phyloP scores from a whole-genome alignment of 2,888 invertebrate genomes.

The Molanna angustata region DNA sequence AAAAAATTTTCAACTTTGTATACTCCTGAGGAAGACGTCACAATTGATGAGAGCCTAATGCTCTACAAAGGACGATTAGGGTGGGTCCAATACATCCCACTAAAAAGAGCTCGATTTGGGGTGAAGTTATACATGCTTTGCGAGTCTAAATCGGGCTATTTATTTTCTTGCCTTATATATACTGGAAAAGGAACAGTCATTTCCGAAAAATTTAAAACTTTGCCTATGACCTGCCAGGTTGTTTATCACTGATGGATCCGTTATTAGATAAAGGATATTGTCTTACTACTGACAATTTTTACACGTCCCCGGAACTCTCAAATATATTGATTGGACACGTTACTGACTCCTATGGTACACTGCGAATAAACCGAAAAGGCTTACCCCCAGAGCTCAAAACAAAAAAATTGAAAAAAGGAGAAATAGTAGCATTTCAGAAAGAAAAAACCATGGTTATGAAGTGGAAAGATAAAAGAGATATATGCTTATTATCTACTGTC shows the following conservation, averaged over 20 bases:
- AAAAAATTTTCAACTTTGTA: constrained; percentile 8
- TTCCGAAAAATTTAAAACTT: no score
- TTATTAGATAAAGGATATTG: constrained; percentile 4
- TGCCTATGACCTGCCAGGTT: no score
- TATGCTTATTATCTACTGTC: constrained; percentile 8
- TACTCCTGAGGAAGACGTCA: constrained; percentile 26
- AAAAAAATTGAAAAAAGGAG: constrained; percentile 27
- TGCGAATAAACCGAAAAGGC: constrained; percentile 9
- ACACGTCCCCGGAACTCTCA: not conserved
- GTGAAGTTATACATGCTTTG: constrained; percentile 4
- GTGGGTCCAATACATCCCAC: constrained; percentile 18
- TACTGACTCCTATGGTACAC: constrained; percentile 1
- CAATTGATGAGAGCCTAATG: constrained; percentile 32
- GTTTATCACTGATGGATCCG: no score
- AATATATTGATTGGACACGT: not conserved
- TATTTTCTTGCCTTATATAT: not conserved
- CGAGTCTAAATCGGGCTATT: not conserved
- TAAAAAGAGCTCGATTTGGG: constrained; percentile 13
- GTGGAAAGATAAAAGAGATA: constrained; percentile 32
- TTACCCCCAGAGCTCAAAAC: constrained; percentile 27
- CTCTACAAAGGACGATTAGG: constrained; percentile 30
- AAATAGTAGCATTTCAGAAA: constrained; percentile 26
- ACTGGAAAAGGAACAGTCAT: not conserved
- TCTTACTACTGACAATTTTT: not conserved
- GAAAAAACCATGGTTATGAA: constrained; percentile 31